These are phyloP conservation scores for Machimus atricapillus DNA, from an alignment of 2,888 invertebrate species.

Conservation along the genomic window DNA sequence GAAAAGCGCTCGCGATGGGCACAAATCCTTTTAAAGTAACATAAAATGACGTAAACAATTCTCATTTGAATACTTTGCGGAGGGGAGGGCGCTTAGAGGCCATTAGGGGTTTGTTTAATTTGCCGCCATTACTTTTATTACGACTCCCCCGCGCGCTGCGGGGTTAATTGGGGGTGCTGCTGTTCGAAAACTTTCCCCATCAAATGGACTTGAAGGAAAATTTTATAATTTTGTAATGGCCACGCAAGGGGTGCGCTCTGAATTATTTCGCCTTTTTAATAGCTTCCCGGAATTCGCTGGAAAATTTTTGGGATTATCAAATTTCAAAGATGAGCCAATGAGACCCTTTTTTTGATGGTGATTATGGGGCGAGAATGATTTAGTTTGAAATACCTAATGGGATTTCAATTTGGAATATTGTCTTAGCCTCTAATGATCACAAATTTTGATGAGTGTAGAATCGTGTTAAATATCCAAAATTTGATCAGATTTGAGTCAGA, in stretches of 20 bases:
- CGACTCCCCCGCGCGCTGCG: neutral
- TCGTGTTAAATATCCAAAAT: neutral
- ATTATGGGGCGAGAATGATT: neutral
- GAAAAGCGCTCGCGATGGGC: neutral
- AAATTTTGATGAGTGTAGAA: neutral
- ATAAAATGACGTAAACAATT: slow-evolving; percentile 21
- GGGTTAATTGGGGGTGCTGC: slow-evolving; percentile 20
- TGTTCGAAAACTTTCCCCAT: slow-evolving; percentile 19
- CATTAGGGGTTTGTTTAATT: slow-evolving; percentile 38
- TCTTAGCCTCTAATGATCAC: neutral
- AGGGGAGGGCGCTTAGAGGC: slow-evolving; percentile 5
- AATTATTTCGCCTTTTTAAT: neutral
- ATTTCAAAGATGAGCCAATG: neutral
- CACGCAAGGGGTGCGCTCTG: neutral
- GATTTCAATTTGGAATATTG: neutral
- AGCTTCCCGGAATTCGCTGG: neutral
- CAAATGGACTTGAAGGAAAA: slow-evolving; percentile 17
- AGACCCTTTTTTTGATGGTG: neutral
- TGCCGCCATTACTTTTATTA: slow-evolving; percentile 39
- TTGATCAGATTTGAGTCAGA: neutral
- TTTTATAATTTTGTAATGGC: neutral
- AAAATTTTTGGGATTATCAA: neutral
- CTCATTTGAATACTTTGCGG: slow-evolving; percentile 26
- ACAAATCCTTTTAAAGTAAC: slow-evolving; percentile 33
- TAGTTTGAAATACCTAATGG: neutral